Percentiles rank a stretch among this genome's conserved stretches.
These are phyloP conservation scores for Melanargia galathea DNA, from an alignment of 2,888 invertebrate species.

Conservation along the genomic window DNA sequence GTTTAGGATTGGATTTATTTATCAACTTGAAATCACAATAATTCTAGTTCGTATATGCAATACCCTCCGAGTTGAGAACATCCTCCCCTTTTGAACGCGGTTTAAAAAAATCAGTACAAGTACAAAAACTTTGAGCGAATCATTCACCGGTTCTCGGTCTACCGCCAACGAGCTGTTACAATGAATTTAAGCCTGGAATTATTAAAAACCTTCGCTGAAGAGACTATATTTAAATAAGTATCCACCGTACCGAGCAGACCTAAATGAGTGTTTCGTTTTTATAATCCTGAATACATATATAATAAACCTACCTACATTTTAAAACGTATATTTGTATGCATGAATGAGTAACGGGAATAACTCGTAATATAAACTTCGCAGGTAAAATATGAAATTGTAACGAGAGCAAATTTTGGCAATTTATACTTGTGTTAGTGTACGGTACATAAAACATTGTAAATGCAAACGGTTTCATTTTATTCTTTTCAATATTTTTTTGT, in stretches of 20 bases:
- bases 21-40: too few species aligned
- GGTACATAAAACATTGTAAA: not conserved
- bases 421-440: not conserved
- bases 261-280: slow-evolving; percentile 24
- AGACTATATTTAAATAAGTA: slow-evolving; percentile 38
- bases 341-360: slow-evolving; percentile 16
- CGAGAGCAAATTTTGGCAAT: not conserved
- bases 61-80: too few species aligned
- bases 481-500: too few species aligned
- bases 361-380: slow-evolving; percentile 5
- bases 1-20: too few species aligned
- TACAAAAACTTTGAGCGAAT: not conserved
- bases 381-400: slow-evolving; percentile 2
- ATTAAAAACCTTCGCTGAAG: slow-evolving; percentile 38
- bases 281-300: slow-evolving; percentile 18
- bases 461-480: too few species aligned
- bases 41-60: too few species aligned
- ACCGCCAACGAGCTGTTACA: slow-evolving; percentile 33
- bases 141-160: not conserved
- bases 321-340: slow-evolving; percentile 23
- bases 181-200: slow-evolving; percentile 39
- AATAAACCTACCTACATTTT: too few species aligned
- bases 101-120: too few species aligned
- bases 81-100: too few species aligned
- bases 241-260: slow-evolving; percentile 2